These are phyloP conservation scores for Ptilodon capucinus DNA, from an alignment of 2,888 invertebrate species.

Conservation along the genomic window DNA sequence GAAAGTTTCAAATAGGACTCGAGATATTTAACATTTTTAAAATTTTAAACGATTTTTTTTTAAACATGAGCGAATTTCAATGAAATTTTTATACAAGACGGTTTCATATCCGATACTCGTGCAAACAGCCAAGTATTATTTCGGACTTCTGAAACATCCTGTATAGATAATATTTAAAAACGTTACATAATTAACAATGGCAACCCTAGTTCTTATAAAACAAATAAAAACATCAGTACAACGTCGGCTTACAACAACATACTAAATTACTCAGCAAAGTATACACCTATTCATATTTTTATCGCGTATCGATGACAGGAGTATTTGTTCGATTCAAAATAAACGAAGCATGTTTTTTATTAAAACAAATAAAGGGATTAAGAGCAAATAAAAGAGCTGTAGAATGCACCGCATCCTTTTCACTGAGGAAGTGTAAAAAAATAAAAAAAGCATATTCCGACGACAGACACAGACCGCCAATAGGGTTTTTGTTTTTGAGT, in stretches of 20 bases:
- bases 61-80: too few relatives aligned
- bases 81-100: too few relatives aligned
- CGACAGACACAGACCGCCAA: constrained; percentile 67
- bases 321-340: constrained; percentile 31
- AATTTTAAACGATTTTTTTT: too few relatives aligned
- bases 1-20: too few relatives aligned
- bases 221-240: too few relatives aligned
- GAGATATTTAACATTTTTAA: too few relatives aligned
- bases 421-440: constrained; percentile 63
- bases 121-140: too few relatives aligned
- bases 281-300: constrained; percentile 12
- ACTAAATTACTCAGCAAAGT: background rate
- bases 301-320: constrained; percentile 27
- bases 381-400: constrained; percentile 57
- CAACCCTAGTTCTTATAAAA: too few relatives aligned
- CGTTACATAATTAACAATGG: too few relatives aligned
- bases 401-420: constrained; percentile 68
- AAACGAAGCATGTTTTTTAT: constrained; percentile 15
- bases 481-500: constrained; percentile 62
- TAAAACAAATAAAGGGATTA: constrained; percentile 38
- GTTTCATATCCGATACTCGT: too few relatives aligned
- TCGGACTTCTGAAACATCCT: too few relatives aligned
- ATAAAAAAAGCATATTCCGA: constrained; percentile 51
- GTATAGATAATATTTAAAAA: too few relatives aligned
- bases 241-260: background rate